These are phyloP conservation scores for Nicator chloris DNA, from an alignment of 2,113 vertebrate genomes.

Conservation along the genomic window DNA sequence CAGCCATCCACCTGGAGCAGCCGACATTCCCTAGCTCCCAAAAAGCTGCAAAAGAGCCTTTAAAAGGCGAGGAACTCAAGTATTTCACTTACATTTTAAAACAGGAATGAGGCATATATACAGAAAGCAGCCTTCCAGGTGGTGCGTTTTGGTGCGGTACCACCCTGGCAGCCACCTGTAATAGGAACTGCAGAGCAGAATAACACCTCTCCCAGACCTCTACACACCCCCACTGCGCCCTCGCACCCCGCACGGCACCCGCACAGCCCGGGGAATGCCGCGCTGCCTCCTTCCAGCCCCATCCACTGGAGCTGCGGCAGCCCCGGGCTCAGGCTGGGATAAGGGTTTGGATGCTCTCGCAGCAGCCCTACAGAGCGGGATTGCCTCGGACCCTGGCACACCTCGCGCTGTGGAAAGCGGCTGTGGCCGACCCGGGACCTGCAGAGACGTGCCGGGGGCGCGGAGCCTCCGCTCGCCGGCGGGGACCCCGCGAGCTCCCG, in stretches of 20 bases:
- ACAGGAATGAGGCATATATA: accelerated
- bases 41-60: neutral
- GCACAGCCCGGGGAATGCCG: neutral
- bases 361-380: accelerated
- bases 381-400: neutral
- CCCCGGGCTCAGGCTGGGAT: neutral
- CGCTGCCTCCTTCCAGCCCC: neutral
- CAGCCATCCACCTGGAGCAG: neutral
- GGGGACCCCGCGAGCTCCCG: neutral
- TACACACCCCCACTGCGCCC: neutral
- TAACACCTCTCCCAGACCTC: accelerated
- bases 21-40: neutral
- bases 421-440: neutral
- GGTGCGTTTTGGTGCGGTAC: neutral
- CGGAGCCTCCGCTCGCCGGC: neutral
- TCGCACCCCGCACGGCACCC: neutral
- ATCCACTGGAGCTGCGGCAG: neutral
- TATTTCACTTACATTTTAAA: neutral
- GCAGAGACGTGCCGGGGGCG: neutral
- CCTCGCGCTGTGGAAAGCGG: neutral
- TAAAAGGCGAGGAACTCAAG: neutral
- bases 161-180: neutral
- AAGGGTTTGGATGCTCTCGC: neutral
- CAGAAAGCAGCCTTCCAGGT: neutral
- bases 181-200: neutral